Percentiles rank a stretch among this genome's conserved stretches.
Evolutionary conservation across 92 coral and sea anemone species (phyloP).

Genomic region (Parazoanthus darwini): DNA sequence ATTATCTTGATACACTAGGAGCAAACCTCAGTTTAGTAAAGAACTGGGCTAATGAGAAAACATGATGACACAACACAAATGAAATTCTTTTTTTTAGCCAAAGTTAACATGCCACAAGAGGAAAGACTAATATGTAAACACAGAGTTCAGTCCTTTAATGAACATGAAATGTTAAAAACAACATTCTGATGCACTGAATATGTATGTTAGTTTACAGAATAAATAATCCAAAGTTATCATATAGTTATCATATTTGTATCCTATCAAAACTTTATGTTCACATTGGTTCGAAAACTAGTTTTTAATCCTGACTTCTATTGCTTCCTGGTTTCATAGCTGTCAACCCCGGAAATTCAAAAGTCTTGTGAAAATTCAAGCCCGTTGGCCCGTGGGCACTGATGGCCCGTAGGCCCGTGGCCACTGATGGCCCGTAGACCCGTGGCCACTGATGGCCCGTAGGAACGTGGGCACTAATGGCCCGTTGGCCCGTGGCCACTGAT

Average conservation of each 20-base stretch:
- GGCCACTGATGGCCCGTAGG: too few relatives aligned
- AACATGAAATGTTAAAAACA: background rate
- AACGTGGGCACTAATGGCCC: too few relatives aligned
- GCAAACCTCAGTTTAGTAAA: too few relatives aligned
- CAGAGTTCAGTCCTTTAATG: constrained; percentile 14
- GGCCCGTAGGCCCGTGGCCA: too few relatives aligned
- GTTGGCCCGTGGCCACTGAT: too few relatives aligned
- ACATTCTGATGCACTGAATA: background rate
- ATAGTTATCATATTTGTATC: too few relatives aligned
- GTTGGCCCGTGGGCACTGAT: too few relatives aligned
- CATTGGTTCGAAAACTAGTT: background rate
- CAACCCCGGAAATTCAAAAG: too few relatives aligned
- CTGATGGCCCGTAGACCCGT: too few relatives aligned
- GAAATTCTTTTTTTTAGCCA: background rate
- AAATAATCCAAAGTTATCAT: background rate
- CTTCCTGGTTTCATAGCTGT: too few relatives aligned
- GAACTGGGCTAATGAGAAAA: background rate
- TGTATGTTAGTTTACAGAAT: background rate
- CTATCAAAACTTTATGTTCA: background rate
- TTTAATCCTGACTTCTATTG: background rate
- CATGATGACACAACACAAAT: background rate
- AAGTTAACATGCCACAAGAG: background rate
- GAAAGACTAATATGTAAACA: background rate
- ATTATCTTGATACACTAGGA: too few relatives aligned
- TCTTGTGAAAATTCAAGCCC: too few relatives aligned